Conservation (phyloP, 92 coral and sea anemone species). For the Porites rus region DNA sequence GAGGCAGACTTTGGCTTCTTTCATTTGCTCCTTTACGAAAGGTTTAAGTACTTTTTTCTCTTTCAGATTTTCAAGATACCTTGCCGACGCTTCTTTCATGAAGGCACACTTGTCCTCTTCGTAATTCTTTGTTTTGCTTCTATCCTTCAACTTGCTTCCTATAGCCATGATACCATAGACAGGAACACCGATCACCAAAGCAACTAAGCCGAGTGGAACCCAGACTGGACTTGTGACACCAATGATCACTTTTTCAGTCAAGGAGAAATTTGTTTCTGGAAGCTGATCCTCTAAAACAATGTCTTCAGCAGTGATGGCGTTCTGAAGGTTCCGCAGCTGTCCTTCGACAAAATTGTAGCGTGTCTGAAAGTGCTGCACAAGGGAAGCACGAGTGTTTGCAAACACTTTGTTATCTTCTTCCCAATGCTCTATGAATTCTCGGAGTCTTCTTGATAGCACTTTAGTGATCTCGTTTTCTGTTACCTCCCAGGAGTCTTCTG, state of each 20-base stretch:
- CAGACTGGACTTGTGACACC: constrained; percentile 28
- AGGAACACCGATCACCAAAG: constrained; percentile 26
- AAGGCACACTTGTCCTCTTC: constrained; percentile 2
- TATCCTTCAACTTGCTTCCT: constrained; percentile 11
- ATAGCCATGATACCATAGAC: constrained; percentile 17
- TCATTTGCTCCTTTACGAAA: constrained; percentile 23
- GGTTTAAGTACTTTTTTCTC: background rate
- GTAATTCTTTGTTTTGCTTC: background rate
- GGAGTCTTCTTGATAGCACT: constrained; percentile 14
- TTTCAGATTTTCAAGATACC: background rate
- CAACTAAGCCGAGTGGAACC: constrained; percentile 42
- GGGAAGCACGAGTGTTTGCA: constrained; percentile 6
- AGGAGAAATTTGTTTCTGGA: background rate
- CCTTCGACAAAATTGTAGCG: constrained; percentile 6
- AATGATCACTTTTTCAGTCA: background rate
- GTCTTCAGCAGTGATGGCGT: background rate
- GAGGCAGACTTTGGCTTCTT: constrained; percentile 15
- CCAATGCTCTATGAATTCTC: constrained; percentile 20
- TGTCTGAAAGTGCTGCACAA: constrained; percentile 2
- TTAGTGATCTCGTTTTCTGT: constrained; percentile 5
- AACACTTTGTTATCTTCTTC: constrained; percentile 28
- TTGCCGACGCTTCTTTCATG: background rate
- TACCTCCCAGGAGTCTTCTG: constrained; percentile 16
- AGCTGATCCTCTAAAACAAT: background rate
- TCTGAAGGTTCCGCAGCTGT: background rate